Percentiles rank a stretch among this genome's conserved stretches.
Conservation (phyloP, 1,140 invertebrate species). For the Drosophila tani region DNA sequence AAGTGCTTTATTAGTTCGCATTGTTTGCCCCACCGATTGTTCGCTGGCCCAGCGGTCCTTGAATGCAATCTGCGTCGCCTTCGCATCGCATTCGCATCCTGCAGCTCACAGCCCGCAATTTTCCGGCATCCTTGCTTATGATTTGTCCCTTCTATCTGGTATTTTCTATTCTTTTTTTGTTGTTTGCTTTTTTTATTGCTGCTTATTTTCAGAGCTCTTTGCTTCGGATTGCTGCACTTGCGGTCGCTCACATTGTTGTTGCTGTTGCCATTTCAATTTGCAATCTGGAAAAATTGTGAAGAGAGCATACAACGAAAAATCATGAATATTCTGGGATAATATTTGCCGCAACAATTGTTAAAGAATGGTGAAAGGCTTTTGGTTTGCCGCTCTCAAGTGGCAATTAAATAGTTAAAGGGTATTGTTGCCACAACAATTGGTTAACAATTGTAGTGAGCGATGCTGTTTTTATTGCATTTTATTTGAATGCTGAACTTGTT, state of each 20-base stretch:
- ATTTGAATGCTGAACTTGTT: neutral
- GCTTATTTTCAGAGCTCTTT: constrained; percentile 29
- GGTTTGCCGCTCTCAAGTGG: constrained; percentile 19
- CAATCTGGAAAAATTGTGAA: constrained; percentile 57
- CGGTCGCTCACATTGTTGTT: constrained; percentile 51
- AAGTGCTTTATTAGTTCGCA: constrained; percentile 81
- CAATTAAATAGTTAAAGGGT: constrained; percentile 27
- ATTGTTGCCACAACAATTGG: constrained; percentile 6
- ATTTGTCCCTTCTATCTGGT: constrained; percentile 29
- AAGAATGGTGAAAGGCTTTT: constrained; percentile 3
- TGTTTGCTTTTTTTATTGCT: constrained; percentile 3
- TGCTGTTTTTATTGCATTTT: neutral
- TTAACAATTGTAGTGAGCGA: neutral
- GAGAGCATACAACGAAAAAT: constrained; percentile 8
- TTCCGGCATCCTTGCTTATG: constrained; percentile 49
- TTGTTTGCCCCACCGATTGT: constrained; percentile 69
- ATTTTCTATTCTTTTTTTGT: neutral
- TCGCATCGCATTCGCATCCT: constrained; percentile 54
- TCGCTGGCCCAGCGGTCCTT: constrained; percentile 51
- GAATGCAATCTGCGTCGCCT: constrained; percentile 60
- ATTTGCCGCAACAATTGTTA: constrained; percentile 33
- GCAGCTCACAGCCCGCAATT: constrained; percentile 43
- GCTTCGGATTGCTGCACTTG: constrained; percentile 31
- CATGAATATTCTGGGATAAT: constrained; percentile 26
- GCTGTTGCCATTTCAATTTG: constrained; percentile 61